Evolutionary conservation across 2,797 vertebrate genomes (phyloP), one percentile per base, ranked within the genome.

Genomic region (Lateolabrax maculatus): DNA sequence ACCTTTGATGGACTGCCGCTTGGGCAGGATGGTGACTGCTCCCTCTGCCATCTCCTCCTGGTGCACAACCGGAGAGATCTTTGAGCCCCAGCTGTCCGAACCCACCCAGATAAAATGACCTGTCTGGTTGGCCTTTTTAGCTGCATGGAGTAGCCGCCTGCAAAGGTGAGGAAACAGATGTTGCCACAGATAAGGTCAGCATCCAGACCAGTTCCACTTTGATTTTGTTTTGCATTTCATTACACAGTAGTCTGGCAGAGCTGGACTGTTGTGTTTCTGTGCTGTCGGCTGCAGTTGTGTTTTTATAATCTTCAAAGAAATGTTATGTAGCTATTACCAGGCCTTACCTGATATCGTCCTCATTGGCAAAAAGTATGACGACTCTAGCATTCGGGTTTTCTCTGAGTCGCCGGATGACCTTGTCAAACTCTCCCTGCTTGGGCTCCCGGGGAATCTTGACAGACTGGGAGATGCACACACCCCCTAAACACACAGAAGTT

Each of bases 101-200:
- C 98, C 98, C 95, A 99, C 97, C 98, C 98, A 99, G 94, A 99
- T 97, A 91, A 99, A 99, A 84, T 99, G 98, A 52, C 98, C 97
- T 0, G 97, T 99, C 95, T 98, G 97, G 91, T 99, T 99, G 19
- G 97, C 98, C 90, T 96, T 97, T 90, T 97, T 98, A 18, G 97
- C 98, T 0, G 98, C 97, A 82, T 97, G 96, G 73, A 99, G 95
- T 41, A 99, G 96, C 73, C 96, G 94, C 92, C 98, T 99, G 95
- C 18, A 43, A 90, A 91, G 74, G 84, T 74, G 94, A 84, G 82
- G 71, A 78, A 90, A 84, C 85, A 90, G 85, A 93, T 91, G 89
- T 90, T 90, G 46, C 43, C 19, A 5, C 1, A 34, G 84, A 90
- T 86, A 87, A 92, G 85, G 87, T 92, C 85, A 87, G 56, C 51